Base-by-base conservation (phyloP, 2,888 invertebrate genomes). In the Deroplatys truncata region DNA sequence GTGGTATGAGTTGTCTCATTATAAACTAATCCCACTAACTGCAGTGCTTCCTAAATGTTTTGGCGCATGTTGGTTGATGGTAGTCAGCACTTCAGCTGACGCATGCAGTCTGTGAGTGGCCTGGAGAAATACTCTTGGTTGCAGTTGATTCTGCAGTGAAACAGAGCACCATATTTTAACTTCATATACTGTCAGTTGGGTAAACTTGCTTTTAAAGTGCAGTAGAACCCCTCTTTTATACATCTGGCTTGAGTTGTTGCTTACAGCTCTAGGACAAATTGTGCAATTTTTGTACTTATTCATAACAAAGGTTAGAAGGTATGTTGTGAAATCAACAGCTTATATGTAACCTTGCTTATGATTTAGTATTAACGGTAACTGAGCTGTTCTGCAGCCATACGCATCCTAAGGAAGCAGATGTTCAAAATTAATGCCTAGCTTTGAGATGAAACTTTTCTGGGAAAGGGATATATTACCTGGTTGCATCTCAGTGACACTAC, bases 101-200 rank as follows among this genome's bases (percentile, higher is more conserved):
- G 87, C 87, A 87, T 87, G 87, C 87, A 87, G 87, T 87, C 87
- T 87, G 87, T 87, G 87, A 87, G 87, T 87, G 87, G 87, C 83
- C 87, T 87, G 28, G 43, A 15, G 10, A 10, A 82, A 28, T 43
- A 84, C n/a, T 72, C 56, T 72, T 72, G 16, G 56, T 72, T 20
- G 56, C 25, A 15, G 15, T 7, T 49, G 10, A 49, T 49, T 9
- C 49, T 49, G 49, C 49, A 72, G 16, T 72, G 20, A 56, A 56
- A 56, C 35, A 35, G 16, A 49, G 15, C 15, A 49, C 49, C 16
- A 3, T 9, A 20, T 72, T 15, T 20, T 72, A 72, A 72, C 56
- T 20, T 20, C 20, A 15, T 20, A 72, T 72, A 2, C 56, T 20
- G 20, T 20, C 16, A 20, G 56, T 25, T 72, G 56, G 10, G 43